Evolutionary conservation across 2,797 vertebrate genomes (phyloP).

Genomic region (Ceryle rudis): DNA sequence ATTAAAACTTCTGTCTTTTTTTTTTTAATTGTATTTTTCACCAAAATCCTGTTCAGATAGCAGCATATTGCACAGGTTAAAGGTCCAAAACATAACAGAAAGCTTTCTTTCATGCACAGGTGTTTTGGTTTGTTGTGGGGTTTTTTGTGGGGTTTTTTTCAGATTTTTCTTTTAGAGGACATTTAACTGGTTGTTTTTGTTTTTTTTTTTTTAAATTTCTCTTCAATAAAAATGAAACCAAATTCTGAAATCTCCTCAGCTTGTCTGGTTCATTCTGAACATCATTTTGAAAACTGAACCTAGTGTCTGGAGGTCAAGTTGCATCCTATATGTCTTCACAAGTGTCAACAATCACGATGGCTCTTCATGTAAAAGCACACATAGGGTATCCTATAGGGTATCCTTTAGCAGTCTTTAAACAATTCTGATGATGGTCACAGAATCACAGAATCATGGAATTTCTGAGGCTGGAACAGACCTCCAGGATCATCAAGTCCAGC

Average conservation of each 20-base stretch:
- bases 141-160: neutral
- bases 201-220: neutral
- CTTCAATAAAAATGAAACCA: neutral
- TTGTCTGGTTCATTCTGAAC: neutral
- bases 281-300: neutral
- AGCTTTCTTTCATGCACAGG: accelerated
- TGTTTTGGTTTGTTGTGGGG: accelerated
- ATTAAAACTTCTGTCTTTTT: neutral
- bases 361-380: neutral
- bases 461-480: too few species aligned
- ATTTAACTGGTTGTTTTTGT: neutral
- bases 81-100: neutral
- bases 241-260: neutral
- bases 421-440: neutral
- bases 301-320: neutral
- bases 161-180: neutral
- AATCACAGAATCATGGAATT: too few species aligned
- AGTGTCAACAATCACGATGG: neutral
- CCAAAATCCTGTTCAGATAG: neutral
- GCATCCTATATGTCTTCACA: neutral
- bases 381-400: neutral
- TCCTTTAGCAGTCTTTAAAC: neutral
- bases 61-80: neutral
- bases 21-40: neutral
- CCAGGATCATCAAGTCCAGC: too few species aligned